Percentiles rank a stretch among this genome's conserved stretches.
Conservation (phyloP, 2,888 invertebrate species). For the Carcina quercana region DNA sequence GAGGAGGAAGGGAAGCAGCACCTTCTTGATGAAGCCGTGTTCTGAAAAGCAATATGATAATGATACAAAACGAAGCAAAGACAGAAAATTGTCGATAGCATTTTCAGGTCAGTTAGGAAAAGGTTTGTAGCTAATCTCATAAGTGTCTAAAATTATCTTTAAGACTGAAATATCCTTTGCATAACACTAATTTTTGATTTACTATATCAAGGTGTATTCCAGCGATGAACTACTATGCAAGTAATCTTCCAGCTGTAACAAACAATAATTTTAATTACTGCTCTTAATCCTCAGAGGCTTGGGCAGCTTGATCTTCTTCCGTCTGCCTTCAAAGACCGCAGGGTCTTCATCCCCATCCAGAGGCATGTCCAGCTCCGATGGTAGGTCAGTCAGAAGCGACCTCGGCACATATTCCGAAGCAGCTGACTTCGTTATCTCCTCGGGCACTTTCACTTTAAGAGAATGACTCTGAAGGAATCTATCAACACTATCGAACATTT, state of each 20-base stretch:
- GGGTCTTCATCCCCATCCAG: constrained; percentile 74
- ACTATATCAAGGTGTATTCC: too few species aligned
- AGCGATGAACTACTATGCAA: too few species aligned
- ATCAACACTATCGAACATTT: constrained; percentile 83
- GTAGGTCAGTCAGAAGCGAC: constrained; percentile 76
- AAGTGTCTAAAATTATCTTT: too few species aligned
- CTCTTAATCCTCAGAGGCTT: constrained; percentile 68
- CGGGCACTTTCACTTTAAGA: constrained; percentile 83
- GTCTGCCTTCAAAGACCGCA: constrained; percentile 59
- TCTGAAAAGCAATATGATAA: constrained; percentile 74
- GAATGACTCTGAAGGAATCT: constrained; percentile 83
- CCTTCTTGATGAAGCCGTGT: constrained; percentile 88
- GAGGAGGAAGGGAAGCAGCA: constrained; percentile 88
- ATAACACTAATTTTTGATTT: too few species aligned
- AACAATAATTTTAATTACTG: constrained; percentile 42
- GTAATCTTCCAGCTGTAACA: background rate
- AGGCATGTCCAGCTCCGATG: constrained; percentile 81
- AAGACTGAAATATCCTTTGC: too few species aligned
- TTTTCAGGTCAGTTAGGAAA: too few species aligned
- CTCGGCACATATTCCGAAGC: constrained; percentile 77
- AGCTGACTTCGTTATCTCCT: constrained; percentile 73
- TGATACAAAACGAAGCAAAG: too few species aligned
- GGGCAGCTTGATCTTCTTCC: constrained; percentile 69
- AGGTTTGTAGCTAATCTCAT: too few species aligned
- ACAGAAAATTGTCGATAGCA: too few species aligned